Base-by-base conservation (phyloP, 2,888 invertebrate species). In the Nemotelus nigrinus region DNA sequence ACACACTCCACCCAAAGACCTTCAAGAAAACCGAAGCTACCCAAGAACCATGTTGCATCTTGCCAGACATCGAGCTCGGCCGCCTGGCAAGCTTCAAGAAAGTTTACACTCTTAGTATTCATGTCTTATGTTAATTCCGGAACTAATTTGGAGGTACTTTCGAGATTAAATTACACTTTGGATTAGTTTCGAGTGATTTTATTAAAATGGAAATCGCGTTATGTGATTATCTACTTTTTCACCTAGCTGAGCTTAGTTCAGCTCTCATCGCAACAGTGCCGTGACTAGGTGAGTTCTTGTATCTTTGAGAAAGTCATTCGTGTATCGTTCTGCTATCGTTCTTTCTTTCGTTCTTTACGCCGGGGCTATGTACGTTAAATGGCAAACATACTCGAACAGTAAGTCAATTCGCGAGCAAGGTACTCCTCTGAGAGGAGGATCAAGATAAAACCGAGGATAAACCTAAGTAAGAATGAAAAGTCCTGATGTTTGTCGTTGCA, bases 151-250 rank as follows among this genome's bases (percentile, higher is more conserved):
- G 78, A 81, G 80, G 80, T 81, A 77, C 80, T 81, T 81, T 80
- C 74, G 76, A 80, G 80, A 81, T 81, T 81, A 79, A 81, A 81
- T 81, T 81, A 81, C 81, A 80, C 79, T 77, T 74, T 80, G 79
- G 80, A 81, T 81, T 79, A 80, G 79, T 78, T 81, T 81, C 79
- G 78, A 78, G 80, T 77, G 77, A 63, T 79, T 79, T 67, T 63
- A 77, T 65, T 74, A 77, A 77, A 77, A 77, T 68, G 67, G 68
- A 77, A 78, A 78, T 77, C 60, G 72, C 64, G 43, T 45, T 77
- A 53, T 64, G 74, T 48, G 44, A 74, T 74, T 72, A 58, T 72
- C 72, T 47, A 58, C 47, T 53, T 70, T 70, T 55, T 43, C 53
- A 2, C 25, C 10, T 58, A 5, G 7, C 58, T 58, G 10, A 4